Base-by-base conservation (phyloP, 2,888 invertebrate species). In the Yponomeuta plumbellus region DNA sequence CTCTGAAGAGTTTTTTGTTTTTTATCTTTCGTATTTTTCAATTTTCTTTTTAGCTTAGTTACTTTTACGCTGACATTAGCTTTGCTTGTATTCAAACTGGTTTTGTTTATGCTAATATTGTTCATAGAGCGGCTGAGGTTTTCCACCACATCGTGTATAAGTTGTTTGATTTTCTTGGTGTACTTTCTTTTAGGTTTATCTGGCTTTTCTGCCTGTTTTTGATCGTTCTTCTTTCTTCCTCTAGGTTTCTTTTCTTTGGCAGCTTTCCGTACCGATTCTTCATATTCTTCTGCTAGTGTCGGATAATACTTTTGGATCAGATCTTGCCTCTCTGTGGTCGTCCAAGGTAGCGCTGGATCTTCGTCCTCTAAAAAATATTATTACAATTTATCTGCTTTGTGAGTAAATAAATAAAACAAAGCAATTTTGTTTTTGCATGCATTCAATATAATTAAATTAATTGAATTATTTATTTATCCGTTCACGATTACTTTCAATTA, bases 301-400 rank as follows among this genome's bases (percentile, higher is more conserved):
- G 95, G 94, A 80, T 95, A 95, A 64, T 93, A 93, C 70, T 84
- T 80, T 52, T 90, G 84, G 72, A 96, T 92, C 22, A 94, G 81
- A 69, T 92, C 86, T 78, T 94, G 92, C 0, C 95, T 94, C 78
- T 96, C 96, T 34, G 94, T 92, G 1, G 95, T 95, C 0, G 92
- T 92, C 92, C 94, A 94, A 0, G 93, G 84, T 40, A 87, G 84
- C 44, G 89, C 84, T 8, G 81, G 80, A 73, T 92, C 90, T 73
- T 93, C 92, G n/a, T 79, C 77, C 64, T 86, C 88, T 85, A 74
- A 23, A 71, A 73, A 61, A 52, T 13, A 17, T 13, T 2, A 5
- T 52, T 8, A 8, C 8, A 2, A 34, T 34, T 34, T 34, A 34
- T 34, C 34, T 5, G 34, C 34, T 34, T 34, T 34, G 4, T 34